Conservation (phyloP, 2,888 invertebrate species). For the Autographa gamma region DNA sequence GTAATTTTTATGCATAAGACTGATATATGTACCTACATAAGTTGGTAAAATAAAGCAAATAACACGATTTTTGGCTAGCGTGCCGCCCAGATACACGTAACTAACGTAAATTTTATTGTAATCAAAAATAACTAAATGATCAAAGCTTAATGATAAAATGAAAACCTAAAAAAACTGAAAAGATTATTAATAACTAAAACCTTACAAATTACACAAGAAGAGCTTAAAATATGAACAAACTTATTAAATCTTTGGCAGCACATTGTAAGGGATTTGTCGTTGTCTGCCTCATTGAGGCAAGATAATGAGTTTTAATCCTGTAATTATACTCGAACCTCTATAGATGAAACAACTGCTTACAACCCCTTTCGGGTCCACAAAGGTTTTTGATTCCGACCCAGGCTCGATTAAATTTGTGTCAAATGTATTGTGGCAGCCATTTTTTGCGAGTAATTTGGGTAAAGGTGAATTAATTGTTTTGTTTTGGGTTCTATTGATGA, state of each 20-base stretch:
- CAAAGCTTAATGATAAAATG: no score
- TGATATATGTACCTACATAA: no score
- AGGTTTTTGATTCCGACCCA: constrained; percentile 46
- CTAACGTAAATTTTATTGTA: no score
- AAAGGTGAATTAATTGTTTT: constrained; percentile 33
- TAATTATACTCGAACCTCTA: constrained; percentile 54
- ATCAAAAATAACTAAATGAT: no score
- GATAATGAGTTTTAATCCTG: constrained; percentile 52
- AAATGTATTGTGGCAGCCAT: constrained; percentile 41
- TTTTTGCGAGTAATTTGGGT: constrained; percentile 45
- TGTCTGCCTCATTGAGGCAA: constrained; percentile 33
- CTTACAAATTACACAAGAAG: constrained; percentile 20
- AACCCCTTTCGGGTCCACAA: constrained; percentile 51
- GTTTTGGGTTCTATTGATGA: constrained; percentile 12
- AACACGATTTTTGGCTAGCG: no score
- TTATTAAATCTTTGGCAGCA: constrained; percentile 50
- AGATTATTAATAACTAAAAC: background rate
- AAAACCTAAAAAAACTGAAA: no score
- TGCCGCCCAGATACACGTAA: no score
- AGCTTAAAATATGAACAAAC: constrained; percentile 39
- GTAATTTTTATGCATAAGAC: no score
- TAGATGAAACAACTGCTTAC: constrained; percentile 57
- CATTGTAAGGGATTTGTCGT: constrained; percentile 52
- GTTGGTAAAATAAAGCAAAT: no score
- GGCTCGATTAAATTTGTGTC: constrained; percentile 52